Conservation (phyloP, 2,888 invertebrate genomes). For the Clitarchus hookeri region DNA sequence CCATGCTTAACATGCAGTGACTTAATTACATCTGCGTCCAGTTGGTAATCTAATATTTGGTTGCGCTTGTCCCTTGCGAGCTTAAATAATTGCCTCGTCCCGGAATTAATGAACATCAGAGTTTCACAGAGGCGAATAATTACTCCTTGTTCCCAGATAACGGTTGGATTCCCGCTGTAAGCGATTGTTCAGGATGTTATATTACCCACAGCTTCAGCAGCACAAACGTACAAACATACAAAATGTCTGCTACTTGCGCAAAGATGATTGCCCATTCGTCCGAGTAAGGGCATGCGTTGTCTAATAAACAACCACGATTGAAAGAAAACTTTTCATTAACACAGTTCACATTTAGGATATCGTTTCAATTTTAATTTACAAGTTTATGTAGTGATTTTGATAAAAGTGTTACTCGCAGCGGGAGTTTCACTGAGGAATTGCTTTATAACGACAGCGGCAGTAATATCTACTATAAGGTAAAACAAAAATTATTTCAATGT, state of each 20-base stretch:
- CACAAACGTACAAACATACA: background rate
- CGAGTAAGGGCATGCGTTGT: no score
- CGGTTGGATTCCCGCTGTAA: background rate
- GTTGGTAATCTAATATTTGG: background rate
- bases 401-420: no score
- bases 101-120: background rate
- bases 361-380: no score
- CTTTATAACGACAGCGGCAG: no score
- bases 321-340: no score
- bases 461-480: no score
- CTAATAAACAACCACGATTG: no score
- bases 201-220: background rate
- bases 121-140: background rate
- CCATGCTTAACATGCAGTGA: background rate
- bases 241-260: background rate
- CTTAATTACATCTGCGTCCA: background rate
- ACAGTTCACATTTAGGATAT: no score
- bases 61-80: background rate
- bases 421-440: no score
- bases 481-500: no score
- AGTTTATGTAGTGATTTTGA: no score
- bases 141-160: background rate
- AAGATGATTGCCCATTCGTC: background rate
- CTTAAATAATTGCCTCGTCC: background rate
- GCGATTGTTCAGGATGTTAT: background rate